These are phyloP conservation scores for Gobiocypris rarus DNA, from an alignment of 2,113 vertebrate species.

Conservation along the genomic window DNA sequence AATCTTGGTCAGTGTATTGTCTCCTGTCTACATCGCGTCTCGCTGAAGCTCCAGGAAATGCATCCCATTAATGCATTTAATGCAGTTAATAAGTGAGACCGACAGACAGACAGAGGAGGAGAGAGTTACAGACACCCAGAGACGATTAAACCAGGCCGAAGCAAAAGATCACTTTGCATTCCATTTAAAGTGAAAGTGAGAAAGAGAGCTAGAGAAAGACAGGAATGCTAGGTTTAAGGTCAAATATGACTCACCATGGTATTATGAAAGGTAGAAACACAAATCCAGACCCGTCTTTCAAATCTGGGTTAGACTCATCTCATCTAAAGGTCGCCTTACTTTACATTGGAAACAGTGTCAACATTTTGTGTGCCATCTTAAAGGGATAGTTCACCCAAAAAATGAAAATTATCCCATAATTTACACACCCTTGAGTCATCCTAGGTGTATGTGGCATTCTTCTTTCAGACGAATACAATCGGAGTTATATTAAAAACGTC, in stretches of 20 bases:
- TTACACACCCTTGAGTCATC: no score
- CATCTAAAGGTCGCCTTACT: background rate
- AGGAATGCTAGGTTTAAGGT: background rate
- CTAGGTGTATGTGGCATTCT: no score
- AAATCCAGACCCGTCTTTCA: background rate
- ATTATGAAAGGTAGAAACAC: background rate
- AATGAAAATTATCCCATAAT: no score
- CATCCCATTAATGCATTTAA: background rate
- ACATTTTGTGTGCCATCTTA: no score
- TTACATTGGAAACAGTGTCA: no score
- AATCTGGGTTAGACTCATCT: background rate
- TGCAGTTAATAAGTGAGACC: background rate
- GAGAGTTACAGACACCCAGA: slow-evolving; percentile 6
- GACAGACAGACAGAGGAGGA: background rate
- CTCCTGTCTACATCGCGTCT: background rate
- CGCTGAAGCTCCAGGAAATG: background rate
- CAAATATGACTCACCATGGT: background rate
- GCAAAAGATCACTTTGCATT: slow-evolving; percentile 32
- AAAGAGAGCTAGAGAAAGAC: background rate
- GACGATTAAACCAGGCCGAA: background rate
- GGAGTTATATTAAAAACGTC: no score
- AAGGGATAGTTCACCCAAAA: no score
- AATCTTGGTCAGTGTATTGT: background rate
- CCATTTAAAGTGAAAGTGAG: background rate
- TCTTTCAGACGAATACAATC: no score